These are phyloP conservation scores for Myathropa florea DNA, from an alignment of 2,888 invertebrate genomes.

Conservation along the genomic window DNA sequence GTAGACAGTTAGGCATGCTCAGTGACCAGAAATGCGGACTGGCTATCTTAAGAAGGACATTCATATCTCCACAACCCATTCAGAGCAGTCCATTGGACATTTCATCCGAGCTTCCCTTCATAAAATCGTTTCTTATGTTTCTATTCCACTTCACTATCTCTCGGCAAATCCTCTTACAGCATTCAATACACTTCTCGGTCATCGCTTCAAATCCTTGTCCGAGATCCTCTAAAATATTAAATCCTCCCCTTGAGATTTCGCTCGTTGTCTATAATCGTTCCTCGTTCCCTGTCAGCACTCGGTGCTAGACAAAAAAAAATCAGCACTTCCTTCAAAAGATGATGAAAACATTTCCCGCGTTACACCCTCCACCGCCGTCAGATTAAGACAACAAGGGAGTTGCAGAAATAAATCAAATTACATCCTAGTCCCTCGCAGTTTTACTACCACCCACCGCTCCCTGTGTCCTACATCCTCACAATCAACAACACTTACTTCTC, in stretches of 20 bases:
- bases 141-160: background rate
- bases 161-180: background rate
- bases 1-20: background rate
- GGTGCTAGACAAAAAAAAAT: background rate
- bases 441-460: background rate
- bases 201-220: background rate
- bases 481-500: constrained; percentile 71
- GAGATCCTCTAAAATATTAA: background rate
- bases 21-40: background rate
- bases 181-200: background rate
- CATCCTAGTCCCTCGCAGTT: background rate
- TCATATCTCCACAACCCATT: background rate
- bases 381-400: constrained; percentile 8
- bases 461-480: constrained; percentile 5
- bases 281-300: no score
- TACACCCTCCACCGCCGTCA: background rate
- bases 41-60: background rate
- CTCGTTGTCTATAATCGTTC: no score
- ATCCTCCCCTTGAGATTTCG: background rate
- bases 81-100: background rate
- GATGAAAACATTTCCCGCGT: background rate
- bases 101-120: background rate
- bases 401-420: constrained; percentile 45
- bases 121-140: background rate
- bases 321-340: background rate